phyloP scores from a whole-genome alignment of 2,113 vertebrate species.

The human region GRCh38 chr7:148652501-148653000 shows the following conservation, averaged over 20 bases:
- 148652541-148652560: background rate
- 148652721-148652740: background rate
- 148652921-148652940: background rate
- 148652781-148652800: background rate
- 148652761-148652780: background rate
- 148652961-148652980: conserved; percentile 40
- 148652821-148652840: background rate
- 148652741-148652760: background rate
- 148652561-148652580: background rate
- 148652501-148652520: background rate
- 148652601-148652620: background rate
- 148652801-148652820: background rate
- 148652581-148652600: background rate
- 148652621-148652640: background rate
- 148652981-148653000: too few species aligned
- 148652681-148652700: background rate
- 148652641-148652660: background rate
- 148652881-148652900: background rate
- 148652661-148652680: background rate
- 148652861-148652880: background rate
- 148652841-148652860: background rate
- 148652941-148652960: background rate
- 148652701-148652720: background rate
- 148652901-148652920: background rate
- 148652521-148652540: background rate